Evolutionary conservation across 2,888 invertebrate genomes (phyloP).

Genomic region (Peribatodes rhomboidaria): DNA sequence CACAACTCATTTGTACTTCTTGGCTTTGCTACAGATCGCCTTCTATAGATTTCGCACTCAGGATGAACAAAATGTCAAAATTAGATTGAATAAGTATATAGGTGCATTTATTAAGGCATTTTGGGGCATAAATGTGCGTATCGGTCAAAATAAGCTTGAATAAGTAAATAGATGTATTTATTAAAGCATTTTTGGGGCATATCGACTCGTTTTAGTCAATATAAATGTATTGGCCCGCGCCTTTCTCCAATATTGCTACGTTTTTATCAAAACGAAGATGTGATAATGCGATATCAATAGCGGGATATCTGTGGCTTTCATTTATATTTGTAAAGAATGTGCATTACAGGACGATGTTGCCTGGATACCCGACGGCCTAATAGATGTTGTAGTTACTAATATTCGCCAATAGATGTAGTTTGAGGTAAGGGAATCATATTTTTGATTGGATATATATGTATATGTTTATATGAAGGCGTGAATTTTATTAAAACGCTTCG

Average conservation of each 20-base stretch:
- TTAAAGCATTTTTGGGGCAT: no score
- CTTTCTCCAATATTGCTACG: no score
- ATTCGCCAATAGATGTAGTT: slow-evolving; percentile 27
- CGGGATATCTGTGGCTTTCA: not conserved
- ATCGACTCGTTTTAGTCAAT: no score
- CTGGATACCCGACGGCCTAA: slow-evolving; percentile 35
- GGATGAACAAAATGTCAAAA: not conserved
- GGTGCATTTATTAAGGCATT: no score
- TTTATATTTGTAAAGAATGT: not conserved
- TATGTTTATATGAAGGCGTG: not conserved
- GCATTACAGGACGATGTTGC: slow-evolving; percentile 10
- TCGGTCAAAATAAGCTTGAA: no score
- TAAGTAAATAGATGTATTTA: no score
- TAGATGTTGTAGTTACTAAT: slow-evolving; percentile 18
- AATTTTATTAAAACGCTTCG: not conserved
- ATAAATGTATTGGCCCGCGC: no score
- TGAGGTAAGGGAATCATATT: slow-evolving; percentile 15
- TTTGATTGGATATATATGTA: slow-evolving; percentile 11
- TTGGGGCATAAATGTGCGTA: no score
- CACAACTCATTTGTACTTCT: not conserved
- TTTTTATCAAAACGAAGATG: not conserved
- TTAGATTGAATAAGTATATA: no score
- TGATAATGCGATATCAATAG: not conserved
- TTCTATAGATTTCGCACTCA: not conserved
- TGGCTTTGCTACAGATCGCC: not conserved